Evolutionary conservation across 2,797 vertebrate species (phyloP), one percentile per base, ranked within the genome.

Genomic region (Acrocephalus scirpaceus): DNA sequence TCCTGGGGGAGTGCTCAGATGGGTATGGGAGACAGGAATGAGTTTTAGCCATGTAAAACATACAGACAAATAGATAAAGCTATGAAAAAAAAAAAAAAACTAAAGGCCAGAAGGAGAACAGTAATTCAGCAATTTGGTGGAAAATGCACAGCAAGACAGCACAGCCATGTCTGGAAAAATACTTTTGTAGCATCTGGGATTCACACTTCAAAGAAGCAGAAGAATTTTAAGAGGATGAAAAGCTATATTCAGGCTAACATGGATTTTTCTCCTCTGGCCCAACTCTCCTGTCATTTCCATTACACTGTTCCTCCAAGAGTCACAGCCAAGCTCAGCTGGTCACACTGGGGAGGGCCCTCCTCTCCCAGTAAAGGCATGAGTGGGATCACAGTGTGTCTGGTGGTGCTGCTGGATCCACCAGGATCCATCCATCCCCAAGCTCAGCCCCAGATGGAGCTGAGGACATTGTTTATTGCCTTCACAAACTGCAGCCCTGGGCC

Each of bases 201-300:
- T 88, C 94, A 87, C 88, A 88, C 94, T 93, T 92, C 81, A 95
- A 96, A 94, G 89, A 72, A 82, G 89, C 32, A 67, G 73, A 95
- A 83, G 75, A 94, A 83, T 95, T 94, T 92, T 91, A 90, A 81
- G 85, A 88, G 82, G 23, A 86, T 78, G 67, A 91, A 83, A 92
- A 90, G 58, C 65, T 67, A 71, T 32, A 92, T 78, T 91, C 73
- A 72, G 58, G 61, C 70, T 80, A 88, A 91, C 70, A 83, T 16
- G 42, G 74, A 47, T 75, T 92, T 36, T 88, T 87, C 73, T 91
- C 56, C 71, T 61, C 64, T 23, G 18, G 64, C 26, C 74, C 82
- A 95, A 70, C 18, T 64, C 67, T 57, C 40, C 51, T 29, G 34
- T 72, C 73, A 75, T 73, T 66, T 76, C 75, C 44, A 83, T 94